Evolutionary conservation across 35 echinoderm and acorn worm genomes (phyloP).

Genomic region (Amphiura filiformis): DNA sequence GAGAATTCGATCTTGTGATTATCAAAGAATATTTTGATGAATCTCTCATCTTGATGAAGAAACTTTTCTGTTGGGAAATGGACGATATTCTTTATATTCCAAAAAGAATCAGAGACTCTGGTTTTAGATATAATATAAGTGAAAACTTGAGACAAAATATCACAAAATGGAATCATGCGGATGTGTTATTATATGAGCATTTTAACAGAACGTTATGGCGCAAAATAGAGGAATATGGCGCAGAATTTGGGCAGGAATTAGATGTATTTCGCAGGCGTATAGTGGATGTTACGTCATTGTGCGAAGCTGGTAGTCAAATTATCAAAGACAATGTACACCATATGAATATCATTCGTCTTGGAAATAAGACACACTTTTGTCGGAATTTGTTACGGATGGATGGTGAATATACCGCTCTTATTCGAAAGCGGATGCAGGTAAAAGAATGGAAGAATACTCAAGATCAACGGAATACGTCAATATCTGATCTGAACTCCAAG

Average conservation of each 20-base stretch:
- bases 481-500: no score
- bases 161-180: background rate
- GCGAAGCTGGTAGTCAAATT: background rate
- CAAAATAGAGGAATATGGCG: no score
- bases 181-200: background rate
- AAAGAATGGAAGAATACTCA: no score
- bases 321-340: background rate
- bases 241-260: conserved; percentile 4
- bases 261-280: background rate
- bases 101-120: background rate
- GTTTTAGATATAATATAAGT: no score
- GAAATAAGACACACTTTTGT: background rate
- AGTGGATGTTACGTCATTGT: background rate
- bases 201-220: no score
- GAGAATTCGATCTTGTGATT: conserved; percentile 18
- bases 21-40: conserved; percentile 26
- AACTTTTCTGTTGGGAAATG: background rate
- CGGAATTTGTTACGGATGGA: background rate
- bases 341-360: background rate
- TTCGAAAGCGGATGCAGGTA: background rate
- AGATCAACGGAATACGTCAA: no score
- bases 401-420: background rate
- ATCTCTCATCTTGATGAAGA: conserved; percentile 19
- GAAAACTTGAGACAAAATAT: background rate
- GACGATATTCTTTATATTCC: conserved; percentile 11